Base-by-base conservation (phyloP, 1,140 invertebrate species). In the Drosophila asahinai region DNA sequence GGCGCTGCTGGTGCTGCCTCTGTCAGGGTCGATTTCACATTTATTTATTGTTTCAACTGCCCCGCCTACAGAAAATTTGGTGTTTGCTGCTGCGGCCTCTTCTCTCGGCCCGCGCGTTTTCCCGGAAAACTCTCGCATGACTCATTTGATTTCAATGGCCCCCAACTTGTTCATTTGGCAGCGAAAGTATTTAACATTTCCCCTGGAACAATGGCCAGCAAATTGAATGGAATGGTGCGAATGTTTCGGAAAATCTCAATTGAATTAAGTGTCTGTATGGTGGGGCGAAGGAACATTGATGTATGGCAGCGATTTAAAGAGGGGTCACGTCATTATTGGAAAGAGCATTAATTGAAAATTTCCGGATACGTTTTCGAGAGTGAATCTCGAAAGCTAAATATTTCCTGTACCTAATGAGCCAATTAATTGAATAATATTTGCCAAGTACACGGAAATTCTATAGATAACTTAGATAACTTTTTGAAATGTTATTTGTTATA, bases 121-220 rank as follows among this genome's bases (percentile, higher is more conserved):
- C 38, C 11, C 4, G n/a, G 77, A 66, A 77, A 77, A 48, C 66
- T 64, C 48, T 67, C 45, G 60, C 72, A 86, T 89, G 84, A 89
- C 81, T 87, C 84, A 87, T 83, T 87, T 87, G 60, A 89, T 89
- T 89, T 83, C 77, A 87, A 87, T 84, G 68, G 84, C 19, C 54
- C 65, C 49, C 71, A 80, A 89, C 75, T 83, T 87, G 81, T 87
- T 78, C 83, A 87, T 83, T 87, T 86, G 77, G 72, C 80, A 77
- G 73, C 55, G 61, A 87, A 83, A 80, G 84, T 83, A 86, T 87
- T 80, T 79, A 89, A 74, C 68, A 73, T 79, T 79, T 79, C 67
- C 73, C 52, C 62, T 45, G 40, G 42, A 77, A 77, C 61, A 77
- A 77, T 77, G 73, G 62, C 45, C 54, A 17, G 33, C 43, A 78